Evolutionary conservation across 1,140 invertebrate genomes (phyloP), one percentile per base, ranked within the genome.

Genomic region (Drosophila ercepeae): DNA sequence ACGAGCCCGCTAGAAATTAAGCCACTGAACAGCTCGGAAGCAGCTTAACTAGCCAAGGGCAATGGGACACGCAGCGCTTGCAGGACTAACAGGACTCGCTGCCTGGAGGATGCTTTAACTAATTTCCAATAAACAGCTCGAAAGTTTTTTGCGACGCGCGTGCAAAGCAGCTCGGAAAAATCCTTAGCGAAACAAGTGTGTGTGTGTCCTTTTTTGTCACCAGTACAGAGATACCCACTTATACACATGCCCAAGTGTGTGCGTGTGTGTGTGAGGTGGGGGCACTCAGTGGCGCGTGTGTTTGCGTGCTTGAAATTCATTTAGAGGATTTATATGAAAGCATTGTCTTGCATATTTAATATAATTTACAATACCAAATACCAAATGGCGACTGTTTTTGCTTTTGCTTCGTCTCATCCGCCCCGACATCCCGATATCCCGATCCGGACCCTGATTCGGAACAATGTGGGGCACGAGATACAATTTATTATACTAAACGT

Each of bases 241-340:
- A 57, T 29, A 68, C 60, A 65, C 41, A 68, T 29, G 25, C 41
- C 21, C 41, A 29, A 59, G 41, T 42, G 53, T 19, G 53, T 34
- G 19, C 50, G 44, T 53, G 41, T 51, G 6, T 48, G 52, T 41
- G 41, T 14, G 46, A 48, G 27, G 39, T 27, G 60, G 32, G 48
- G 39, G 36, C 68, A 67, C 52, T 81, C 78, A 70, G 75, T 81
- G 81, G 68, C 72, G 81, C 81, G 72, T 84, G 81, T 84, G 81
- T 76, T 86, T 76, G 81, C 81, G 81, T 84, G 81, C 81, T 86
- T 86, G 81, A 86, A 84, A 84, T 84, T 84, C 81, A 84, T 84
- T 84, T 84, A 86, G 72, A 69, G 81, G 77, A 84, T 84, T 84
- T 84, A 84, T 86, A 81, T 58, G 76, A 78, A 77, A 74, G 81